Evolutionary conservation across 2,888 invertebrate genomes (phyloP).

Genomic region (Drosophila tripunctata): DNA sequence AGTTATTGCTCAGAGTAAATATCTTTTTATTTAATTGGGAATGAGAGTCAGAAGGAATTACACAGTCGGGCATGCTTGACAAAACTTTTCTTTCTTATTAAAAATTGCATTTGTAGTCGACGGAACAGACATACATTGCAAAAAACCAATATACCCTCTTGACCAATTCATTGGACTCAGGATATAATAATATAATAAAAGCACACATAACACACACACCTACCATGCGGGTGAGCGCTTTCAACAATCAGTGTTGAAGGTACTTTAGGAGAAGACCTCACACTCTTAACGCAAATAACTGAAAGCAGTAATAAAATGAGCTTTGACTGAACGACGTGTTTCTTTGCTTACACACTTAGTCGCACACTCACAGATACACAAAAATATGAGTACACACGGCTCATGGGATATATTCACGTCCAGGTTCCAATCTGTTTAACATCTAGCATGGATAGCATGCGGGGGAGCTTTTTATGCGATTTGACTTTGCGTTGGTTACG

Average conservation of each 20-base stretch:
- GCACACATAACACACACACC: constrained; percentile 57
- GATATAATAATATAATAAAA: no score
- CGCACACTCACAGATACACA: constrained; percentile 6
- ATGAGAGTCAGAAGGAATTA: no score
- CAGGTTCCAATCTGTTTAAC: constrained; percentile 38
- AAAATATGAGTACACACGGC: constrained; percentile 19
- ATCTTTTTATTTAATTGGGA: no score
- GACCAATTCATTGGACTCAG: no score
- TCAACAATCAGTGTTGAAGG: constrained; percentile 16
- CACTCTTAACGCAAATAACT: constrained; percentile 48
- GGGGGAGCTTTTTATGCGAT: background rate
- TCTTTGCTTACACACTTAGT: constrained; percentile 21
- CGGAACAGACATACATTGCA: no score
- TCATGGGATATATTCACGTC: constrained; percentile 55
- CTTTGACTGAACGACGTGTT: constrained; percentile 20
- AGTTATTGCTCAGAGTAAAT: no score
- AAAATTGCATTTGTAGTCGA: no score
- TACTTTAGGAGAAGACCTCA: no score
- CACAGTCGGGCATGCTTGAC: no score
- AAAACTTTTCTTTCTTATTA: no score
- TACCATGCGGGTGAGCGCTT: no score
- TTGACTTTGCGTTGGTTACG: constrained; percentile 27
- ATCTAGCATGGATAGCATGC: constrained; percentile 26
- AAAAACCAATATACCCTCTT: no score
- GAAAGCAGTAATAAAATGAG: constrained; percentile 55